Conservation (phyloP, 2,888 invertebrate species). For the Hetaerina titia region DNA sequence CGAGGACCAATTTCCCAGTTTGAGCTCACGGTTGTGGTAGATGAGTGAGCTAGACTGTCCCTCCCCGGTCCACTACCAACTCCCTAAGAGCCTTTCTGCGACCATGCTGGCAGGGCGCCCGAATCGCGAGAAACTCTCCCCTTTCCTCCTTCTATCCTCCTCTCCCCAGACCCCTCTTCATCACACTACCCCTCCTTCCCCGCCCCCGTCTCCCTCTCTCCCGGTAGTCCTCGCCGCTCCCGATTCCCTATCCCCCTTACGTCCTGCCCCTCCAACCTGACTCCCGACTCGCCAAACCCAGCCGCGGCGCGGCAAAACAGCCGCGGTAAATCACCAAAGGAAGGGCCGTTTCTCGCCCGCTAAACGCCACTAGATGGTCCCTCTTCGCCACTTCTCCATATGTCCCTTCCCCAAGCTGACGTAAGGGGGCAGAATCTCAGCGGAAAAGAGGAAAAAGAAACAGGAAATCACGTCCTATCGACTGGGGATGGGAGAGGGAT, state of each 20-base stretch:
- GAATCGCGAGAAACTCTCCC: neutral
- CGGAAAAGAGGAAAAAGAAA: neutral
- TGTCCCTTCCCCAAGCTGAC: neutral
- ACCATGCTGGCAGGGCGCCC: conserved; percentile 68
- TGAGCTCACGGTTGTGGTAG: conserved; percentile 1
- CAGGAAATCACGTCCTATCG: neutral
- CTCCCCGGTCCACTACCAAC: neutral
- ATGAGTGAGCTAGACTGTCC: conserved; percentile 39
- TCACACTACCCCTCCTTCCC: neutral
- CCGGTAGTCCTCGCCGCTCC: neutral
- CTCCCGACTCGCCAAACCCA: neutral
- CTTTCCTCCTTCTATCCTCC: neutral
- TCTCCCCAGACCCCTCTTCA: neutral
- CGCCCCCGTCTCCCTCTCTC: neutral
- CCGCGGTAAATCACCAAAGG: conserved; percentile 29
- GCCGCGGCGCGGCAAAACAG: neutral
- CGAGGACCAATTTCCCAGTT: neutral
- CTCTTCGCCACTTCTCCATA: neutral
- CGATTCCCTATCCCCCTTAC: neutral
- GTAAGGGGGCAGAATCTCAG: neutral
- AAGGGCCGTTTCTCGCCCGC: conserved; percentile 40
- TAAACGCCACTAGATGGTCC: neutral
- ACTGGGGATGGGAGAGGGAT: neutral
- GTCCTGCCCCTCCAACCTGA: neutral
- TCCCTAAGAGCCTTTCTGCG: neutral